Conservation (phyloP, 2,888 invertebrate genomes). For the Pocota personata region DNA sequence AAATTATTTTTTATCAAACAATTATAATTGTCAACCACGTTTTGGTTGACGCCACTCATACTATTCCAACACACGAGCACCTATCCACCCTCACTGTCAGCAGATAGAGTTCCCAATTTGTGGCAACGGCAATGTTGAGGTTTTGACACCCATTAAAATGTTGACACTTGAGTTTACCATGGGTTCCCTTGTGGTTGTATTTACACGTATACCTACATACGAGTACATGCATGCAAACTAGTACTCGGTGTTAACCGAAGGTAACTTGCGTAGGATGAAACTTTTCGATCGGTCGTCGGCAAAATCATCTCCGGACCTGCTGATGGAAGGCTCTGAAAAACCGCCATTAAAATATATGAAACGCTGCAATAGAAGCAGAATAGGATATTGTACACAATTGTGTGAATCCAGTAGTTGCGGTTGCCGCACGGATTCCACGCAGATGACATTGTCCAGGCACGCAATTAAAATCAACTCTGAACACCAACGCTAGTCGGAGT, state of each 20-base stretch:
- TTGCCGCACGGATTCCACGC: slow-evolving; percentile 7
- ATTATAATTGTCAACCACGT: slow-evolving; percentile 42
- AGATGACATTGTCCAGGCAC: slow-evolving; percentile 21
- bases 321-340: slow-evolving; percentile 25
- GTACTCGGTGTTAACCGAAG: not conserved
- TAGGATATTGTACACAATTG: not conserved
- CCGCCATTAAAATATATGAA: slow-evolving; percentile 25
- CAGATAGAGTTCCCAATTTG: slow-evolving; percentile 23
- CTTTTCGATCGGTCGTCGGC: slow-evolving; percentile 9
- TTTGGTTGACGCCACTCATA: slow-evolving; percentile 16
- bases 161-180: slow-evolving; percentile 54
- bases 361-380: slow-evolving; percentile 1
- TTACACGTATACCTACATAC: not conserved
- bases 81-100: slow-evolving; percentile 4
- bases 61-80: not conserved
- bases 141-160: slow-evolving; percentile 67
- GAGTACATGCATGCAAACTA: not conserved
- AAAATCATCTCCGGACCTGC: slow-evolving; percentile 32
- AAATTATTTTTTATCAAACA: slow-evolving; percentile 64
- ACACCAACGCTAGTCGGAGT: not conserved
- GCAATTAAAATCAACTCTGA: slow-evolving; percentile 33
- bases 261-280: slow-evolving; percentile 7
- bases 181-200: not conserved
- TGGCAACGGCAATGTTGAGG: slow-evolving; percentile 47
- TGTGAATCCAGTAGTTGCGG: slow-evolving; percentile 33